phyloP scores from a whole-genome alignment of 1,140 invertebrate genomes.

The Drosophila sulfurigaster region DNA sequence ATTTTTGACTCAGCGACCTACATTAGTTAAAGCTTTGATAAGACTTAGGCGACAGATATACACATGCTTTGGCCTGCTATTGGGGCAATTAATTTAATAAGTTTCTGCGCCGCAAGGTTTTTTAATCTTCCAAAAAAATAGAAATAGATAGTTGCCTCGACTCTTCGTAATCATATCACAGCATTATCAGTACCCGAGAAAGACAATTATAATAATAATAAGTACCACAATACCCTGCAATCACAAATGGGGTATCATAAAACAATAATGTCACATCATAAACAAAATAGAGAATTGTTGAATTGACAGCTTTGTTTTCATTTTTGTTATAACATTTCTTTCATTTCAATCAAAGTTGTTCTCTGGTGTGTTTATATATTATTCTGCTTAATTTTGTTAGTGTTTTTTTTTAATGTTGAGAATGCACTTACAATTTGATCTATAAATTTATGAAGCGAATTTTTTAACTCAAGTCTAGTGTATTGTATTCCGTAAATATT shows the following conservation, averaged over 20 bases:
- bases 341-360: too few species aligned
- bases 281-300: neutral
- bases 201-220: conserved; percentile 8
- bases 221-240: neutral
- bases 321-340: neutral
- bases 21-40: neutral
- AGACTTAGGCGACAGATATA: neutral
- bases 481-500: neutral
- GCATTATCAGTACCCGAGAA: neutral
- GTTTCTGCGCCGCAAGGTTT: neutral
- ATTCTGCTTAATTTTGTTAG: too few species aligned
- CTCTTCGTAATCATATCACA: conserved; percentile 7
- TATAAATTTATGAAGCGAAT: neutral
- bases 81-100: conserved; percentile 6
- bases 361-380: too few species aligned
- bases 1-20: neutral
- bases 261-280: neutral
- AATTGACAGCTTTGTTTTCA: neutral
- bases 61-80: neutral
- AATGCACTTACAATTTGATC: too few species aligned
- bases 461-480: neutral
- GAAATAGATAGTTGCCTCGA: neutral
- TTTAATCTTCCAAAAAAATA: conserved; percentile 2
- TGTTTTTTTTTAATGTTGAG: too few species aligned
- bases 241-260: neutral